A percentile compares a stretch with the other conserved stretches of the same genome.
phyloP scores from a whole-genome alignment of 2,113 vertebrate species.

The Oreamnos americanus region DNA sequence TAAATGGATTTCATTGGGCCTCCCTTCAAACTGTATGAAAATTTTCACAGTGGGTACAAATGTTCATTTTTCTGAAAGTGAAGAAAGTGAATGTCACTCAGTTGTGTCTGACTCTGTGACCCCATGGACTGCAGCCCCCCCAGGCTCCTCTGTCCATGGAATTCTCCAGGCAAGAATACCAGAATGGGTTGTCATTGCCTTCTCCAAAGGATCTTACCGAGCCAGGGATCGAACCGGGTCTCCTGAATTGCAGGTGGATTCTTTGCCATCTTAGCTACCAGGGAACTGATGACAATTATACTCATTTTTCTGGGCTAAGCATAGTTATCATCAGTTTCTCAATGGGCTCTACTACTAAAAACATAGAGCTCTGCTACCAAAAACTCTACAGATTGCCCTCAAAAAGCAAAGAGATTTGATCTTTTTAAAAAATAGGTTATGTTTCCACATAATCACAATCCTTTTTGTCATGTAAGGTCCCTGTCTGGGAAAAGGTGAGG shows the following conservation, averaged over 20 bases:
- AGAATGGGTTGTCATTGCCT: background rate
- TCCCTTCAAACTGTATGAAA: background rate
- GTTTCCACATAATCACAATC: background rate
- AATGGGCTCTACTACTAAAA: background rate
- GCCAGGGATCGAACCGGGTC: fast-evolving
- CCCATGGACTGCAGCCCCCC: background rate
- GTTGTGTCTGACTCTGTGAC: background rate
- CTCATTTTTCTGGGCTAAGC: background rate
- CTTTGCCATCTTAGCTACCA: background rate
- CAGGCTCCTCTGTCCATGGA: background rate
- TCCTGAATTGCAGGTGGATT: background rate
- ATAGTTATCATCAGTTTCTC: background rate
- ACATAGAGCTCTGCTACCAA: background rate
- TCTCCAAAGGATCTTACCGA: background rate
- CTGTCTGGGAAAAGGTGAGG: background rate
- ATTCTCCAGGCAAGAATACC: background rate
- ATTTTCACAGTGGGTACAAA: background rate
- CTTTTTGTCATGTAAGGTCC: background rate
- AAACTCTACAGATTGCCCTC: background rate
- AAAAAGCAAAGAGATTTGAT: background rate
- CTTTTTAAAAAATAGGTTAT: background rate
- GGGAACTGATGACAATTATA: background rate
- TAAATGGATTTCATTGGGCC: background rate
- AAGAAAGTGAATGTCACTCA: background rate
- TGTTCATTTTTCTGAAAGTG: background rate